A percentile compares a stretch with the other conserved stretches of the same genome.
phyloP scores from a whole-genome alignment of 2,113 vertebrate species.

The Ceyx margarethae region DNA sequence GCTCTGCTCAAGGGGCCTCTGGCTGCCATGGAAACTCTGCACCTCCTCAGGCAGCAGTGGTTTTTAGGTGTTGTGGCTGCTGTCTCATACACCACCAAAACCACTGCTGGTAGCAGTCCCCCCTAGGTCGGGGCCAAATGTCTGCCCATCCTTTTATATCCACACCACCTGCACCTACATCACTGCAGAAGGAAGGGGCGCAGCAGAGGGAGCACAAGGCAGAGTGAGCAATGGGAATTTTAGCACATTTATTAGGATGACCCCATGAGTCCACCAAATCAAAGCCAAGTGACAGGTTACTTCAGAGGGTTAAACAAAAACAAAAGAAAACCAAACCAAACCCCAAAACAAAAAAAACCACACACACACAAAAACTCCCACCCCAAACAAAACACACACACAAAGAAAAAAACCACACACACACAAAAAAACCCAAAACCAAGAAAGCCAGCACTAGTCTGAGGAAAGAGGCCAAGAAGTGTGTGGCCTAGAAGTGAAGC shows the following conservation, averaged over 20 bases:
- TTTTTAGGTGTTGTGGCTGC: background rate
- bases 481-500: background rate
- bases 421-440: too few species aligned
- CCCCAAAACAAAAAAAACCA: background rate
- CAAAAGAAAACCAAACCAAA: too few species aligned
- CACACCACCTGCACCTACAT: accelerated
- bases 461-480: background rate
- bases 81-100: background rate
- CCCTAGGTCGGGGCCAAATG: background rate
- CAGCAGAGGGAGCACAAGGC: background rate
- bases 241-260: background rate
- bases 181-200: background rate
- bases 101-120: background rate
- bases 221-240: background rate
- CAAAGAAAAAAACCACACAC: too few species aligned
- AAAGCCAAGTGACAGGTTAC: background rate
- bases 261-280: background rate
- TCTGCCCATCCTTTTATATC: background rate
- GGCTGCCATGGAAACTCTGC: background rate
- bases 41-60: background rate
- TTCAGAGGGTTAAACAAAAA: background rate
- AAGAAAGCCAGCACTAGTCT: background rate
- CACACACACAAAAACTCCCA: too few species aligned
- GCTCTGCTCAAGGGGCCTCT: background rate
- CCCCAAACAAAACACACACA: too few species aligned